Base-by-base conservation (phyloP, 2,797 vertebrate genomes). In the Catostomus latipinnis region DNA sequence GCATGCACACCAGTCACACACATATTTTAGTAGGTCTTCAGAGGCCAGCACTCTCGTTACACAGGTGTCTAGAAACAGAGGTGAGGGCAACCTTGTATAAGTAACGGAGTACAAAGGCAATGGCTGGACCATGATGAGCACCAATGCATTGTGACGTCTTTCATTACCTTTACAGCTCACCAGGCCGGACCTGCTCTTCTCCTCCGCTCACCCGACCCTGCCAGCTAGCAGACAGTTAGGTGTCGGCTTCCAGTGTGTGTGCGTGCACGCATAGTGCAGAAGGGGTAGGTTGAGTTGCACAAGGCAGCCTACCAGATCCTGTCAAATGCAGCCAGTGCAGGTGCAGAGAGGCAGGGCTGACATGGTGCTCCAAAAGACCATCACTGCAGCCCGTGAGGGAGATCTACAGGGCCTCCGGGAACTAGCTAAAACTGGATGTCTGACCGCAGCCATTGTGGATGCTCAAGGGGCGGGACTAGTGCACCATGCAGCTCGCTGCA, bases 331-430 rank as follows among this genome's bases (percentile, higher is more conserved):
- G 75, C 45, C 43, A 11, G 74, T 46, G 71, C 65, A 14, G 54
- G n/a, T 49, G 61, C 10, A 8, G 16, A 53, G 16, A 72, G 73
- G 69, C 48, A 57, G 46, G 72, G 45, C 14, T 45, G 79, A 53
- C 45, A 96, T 96, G 96, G 94, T 93, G 83, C 93, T 91, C 67
- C 94, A 94, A 73, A 91, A 82, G 85, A 94, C 93, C 6, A 92
- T 96, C 58, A 82, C 85, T 48, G 95, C 96, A 0, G 93, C 93
- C 45, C 90, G 90, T 45, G 86, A 88, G 0, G 94, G 95, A 48
- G 93, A 95, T 66, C 78, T 96, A 1, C 72, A 79, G 0, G 66
- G 89, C 48, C 82, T 96, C 83, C 91, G 90, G 81, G 82, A 77
- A 56, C 89, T 96, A 1, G 85, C 90, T 0, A 89, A 91, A 60